These are phyloP conservation scores for Caenorhabditis wallacei DNA, from an alignment of 2,888 invertebrate genomes.

Conservation along the genomic window DNA sequence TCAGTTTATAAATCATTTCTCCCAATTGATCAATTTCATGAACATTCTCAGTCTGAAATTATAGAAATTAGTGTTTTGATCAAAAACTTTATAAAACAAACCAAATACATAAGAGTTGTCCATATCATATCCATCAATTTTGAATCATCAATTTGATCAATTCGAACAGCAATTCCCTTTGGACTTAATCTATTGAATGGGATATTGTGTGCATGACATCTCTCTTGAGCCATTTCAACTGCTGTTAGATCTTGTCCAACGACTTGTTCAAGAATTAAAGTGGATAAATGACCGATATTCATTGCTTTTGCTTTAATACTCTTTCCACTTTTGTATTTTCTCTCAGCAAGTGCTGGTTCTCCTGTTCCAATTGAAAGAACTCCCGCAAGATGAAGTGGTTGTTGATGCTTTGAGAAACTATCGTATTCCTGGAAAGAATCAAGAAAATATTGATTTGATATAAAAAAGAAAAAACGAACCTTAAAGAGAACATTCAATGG, in stretches of 20 bases:
- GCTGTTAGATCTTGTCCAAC: conserved; percentile 80
- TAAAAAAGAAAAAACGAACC: conserved; percentile 46
- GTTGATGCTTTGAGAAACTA: conserved; percentile 71
- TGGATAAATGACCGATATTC: conserved; percentile 76
- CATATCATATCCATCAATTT: conserved; percentile 82
- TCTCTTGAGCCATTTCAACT: conserved; percentile 77
- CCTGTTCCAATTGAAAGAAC: conserved; percentile 81
- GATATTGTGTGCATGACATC: conserved; percentile 78
- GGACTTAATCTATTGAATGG: conserved; percentile 80
- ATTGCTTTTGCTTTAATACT: conserved; percentile 72
- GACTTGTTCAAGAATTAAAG: conserved; percentile 79
- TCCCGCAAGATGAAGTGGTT: conserved; percentile 74
- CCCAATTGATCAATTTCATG: conserved; percentile 73
- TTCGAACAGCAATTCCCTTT: conserved; percentile 77
- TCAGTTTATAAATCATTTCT: conserved; percentile 70
- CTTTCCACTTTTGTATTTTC: conserved; percentile 74
- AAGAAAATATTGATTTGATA: not conserved
- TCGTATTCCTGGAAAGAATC: conserved; percentile 76
- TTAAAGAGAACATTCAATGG: conserved; percentile 79
- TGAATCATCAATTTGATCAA: conserved; percentile 80
- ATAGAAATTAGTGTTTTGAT: no score
- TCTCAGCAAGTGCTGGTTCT: conserved; percentile 69
- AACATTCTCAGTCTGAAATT: conserved; percentile 68
- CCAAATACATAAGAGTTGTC: conserved; percentile 76
- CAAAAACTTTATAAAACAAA: conserved; percentile 21